Conservation (phyloP, 2,888 invertebrate genomes). For the Eupsilia transversa region DNA sequence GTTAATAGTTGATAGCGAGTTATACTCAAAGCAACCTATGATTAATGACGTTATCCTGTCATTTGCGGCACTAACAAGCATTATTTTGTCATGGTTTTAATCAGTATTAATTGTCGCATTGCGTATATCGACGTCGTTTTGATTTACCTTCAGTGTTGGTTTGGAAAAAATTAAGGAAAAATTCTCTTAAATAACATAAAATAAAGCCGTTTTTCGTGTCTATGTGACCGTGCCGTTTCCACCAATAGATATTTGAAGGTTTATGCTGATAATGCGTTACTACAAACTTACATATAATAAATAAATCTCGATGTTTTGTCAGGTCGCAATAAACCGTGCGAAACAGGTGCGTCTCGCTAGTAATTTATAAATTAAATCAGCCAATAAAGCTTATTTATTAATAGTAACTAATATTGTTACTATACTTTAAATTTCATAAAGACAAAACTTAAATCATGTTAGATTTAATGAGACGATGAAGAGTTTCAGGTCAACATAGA, state of each 20-base stretch:
- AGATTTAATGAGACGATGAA: constrained; percentile 16
- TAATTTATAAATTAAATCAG: background rate
- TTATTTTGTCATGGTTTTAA: constrained; percentile 46
- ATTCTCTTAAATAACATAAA: background rate
- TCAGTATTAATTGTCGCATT: constrained; percentile 40
- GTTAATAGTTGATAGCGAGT: constrained; percentile 22
- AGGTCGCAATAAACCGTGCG: background rate
- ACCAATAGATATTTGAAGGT: background rate
- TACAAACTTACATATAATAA: background rate
- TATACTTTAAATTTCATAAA: no score
- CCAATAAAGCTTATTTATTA: background rate
- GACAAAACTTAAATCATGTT: background rate
- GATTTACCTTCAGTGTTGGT: background rate
- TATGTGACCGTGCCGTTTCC: no score
- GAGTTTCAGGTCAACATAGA: background rate
- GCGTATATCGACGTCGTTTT: constrained; percentile 18
- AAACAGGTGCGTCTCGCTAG: background rate
- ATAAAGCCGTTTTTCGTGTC: no score
- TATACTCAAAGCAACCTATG: constrained; percentile 38
- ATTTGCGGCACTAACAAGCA: constrained; percentile 45
- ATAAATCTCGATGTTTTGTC: background rate
- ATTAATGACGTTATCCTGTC: constrained; percentile 51
- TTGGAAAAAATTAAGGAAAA: background rate
- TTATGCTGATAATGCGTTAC: no score
- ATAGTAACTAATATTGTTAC: no score